These are phyloP conservation scores for Athripsodes cinereus DNA, from an alignment of 2,888 invertebrate species.

Conservation along the genomic window DNA sequence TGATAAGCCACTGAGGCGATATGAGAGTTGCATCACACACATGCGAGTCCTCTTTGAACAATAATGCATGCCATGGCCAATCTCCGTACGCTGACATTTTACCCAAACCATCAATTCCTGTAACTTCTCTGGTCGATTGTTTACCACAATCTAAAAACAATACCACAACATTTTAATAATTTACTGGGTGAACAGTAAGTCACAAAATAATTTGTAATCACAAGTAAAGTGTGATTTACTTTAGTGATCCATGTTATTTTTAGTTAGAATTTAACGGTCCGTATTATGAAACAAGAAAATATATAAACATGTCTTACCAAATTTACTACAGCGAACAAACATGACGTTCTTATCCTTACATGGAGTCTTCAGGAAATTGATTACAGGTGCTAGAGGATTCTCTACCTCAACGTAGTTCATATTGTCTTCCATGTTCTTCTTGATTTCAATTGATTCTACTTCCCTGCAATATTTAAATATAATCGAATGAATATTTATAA, in stretches of 20 bases:
- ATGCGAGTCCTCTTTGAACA: conserved; percentile 78
- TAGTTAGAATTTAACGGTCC: background rate
- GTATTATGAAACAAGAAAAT: background rate
- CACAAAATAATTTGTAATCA: too few species aligned
- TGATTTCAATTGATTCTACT: conserved; percentile 62
- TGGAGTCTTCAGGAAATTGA: conserved; percentile 70
- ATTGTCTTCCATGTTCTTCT: conserved; percentile 52
- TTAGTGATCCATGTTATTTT: too few species aligned
- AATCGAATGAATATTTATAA: background rate
- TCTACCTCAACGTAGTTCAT: conserved; percentile 74
- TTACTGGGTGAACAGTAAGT: background rate
- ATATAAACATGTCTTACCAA: conserved; percentile 50
- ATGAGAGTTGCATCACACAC: conserved; percentile 84
- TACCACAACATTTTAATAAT: background rate
- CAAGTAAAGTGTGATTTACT: too few species aligned
- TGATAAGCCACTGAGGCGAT: conserved; percentile 76
- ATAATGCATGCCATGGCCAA: conserved; percentile 89
- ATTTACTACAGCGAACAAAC: conserved; percentile 69
- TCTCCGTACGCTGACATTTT: conserved; percentile 76
- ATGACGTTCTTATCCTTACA: conserved; percentile 74
- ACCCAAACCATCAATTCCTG: conserved; percentile 51
- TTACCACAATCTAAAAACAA: conserved; percentile 59
- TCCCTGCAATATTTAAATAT: conserved; percentile 45
- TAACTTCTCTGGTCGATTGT: conserved; percentile 49
- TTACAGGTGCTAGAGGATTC: conserved; percentile 74